Evolutionary conservation across 2,888 invertebrate species (phyloP).

Genomic region (Parascotia fuliginaria): DNA sequence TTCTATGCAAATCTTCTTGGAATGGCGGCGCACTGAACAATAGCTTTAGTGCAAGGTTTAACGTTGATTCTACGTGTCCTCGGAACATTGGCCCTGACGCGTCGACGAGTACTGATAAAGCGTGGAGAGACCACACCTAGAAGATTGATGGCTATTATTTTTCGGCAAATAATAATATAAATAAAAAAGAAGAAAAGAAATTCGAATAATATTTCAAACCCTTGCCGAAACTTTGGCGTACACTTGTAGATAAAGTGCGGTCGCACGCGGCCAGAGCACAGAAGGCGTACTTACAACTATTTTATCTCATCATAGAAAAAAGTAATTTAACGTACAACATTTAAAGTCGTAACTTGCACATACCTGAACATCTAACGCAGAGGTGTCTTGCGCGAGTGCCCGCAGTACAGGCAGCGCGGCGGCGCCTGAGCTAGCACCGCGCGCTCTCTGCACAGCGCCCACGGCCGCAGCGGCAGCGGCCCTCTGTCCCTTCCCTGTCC

Average conservation of each 20-base stretch:
- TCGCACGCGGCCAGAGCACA: too few relatives aligned
- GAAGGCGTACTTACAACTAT: too few relatives aligned
- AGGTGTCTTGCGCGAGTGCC: slow-evolving; percentile 96
- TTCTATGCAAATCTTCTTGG: slow-evolving; percentile 94
- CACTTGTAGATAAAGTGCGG: too few relatives aligned
- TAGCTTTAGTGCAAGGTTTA: slow-evolving; percentile 95
- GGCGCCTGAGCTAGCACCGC: slow-evolving; percentile 98
- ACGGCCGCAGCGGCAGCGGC: slow-evolving; percentile 89
- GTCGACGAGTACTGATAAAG: slow-evolving; percentile 97
- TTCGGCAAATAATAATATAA: too few relatives aligned
- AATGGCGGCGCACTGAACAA: slow-evolving; percentile 96
- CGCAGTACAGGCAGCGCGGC: slow-evolving; percentile 97
- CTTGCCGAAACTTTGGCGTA: too few relatives aligned
- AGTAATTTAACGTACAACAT: too few relatives aligned
- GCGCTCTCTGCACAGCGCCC: slow-evolving; percentile 98
- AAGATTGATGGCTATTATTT: too few relatives aligned
- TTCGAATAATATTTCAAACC: too few relatives aligned
- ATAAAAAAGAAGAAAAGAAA: too few relatives aligned
- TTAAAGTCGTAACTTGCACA: too few relatives aligned
- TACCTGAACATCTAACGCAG: slow-evolving; percentile 97
- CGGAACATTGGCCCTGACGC: slow-evolving; percentile 99
- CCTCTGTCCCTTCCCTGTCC: slow-evolving; percentile 54
- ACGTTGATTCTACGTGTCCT: slow-evolving; percentile 97
- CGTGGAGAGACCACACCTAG: slow-evolving; percentile 98
- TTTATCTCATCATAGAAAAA: too few relatives aligned